phyloP scores from a whole-genome alignment of 2,797 vertebrate species.

The Phoebastria nigripes region DNA sequence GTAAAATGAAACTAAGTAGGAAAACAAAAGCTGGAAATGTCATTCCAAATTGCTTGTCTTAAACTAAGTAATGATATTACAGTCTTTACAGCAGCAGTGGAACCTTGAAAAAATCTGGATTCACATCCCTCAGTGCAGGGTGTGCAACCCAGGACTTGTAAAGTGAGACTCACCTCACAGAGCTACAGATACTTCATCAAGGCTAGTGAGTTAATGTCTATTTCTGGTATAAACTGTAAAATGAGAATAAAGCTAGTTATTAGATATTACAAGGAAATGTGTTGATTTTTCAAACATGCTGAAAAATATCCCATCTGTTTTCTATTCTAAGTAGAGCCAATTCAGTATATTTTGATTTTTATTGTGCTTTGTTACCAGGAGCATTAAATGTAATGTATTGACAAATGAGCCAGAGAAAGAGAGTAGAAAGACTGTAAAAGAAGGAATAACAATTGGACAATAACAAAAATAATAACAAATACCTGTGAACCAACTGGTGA shows the following conservation, averaged over 20 bases:
- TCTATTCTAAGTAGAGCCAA: background rate
- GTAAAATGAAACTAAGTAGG: background rate
- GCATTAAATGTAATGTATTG: background rate
- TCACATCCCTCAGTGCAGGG: background rate
- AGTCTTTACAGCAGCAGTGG: background rate
- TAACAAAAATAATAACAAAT: background rate
- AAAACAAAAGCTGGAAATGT: constrained; percentile 1
- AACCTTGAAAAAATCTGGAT: background rate
- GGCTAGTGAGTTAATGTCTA: background rate
- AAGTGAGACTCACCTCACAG: background rate
- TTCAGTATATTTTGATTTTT: background rate
- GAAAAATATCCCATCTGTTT: constrained; percentile 12
- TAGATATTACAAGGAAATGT: background rate
- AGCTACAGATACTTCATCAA: background rate
- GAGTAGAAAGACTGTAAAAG: background rate
- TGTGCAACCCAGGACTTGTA: background rate
- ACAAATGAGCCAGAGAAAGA: background rate
- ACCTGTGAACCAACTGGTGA: background rate
- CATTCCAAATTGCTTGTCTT: background rate
- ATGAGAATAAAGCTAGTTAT: background rate
- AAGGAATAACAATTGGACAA: background rate
- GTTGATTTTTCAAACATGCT: background rate
- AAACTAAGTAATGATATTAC: background rate
- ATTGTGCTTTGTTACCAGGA: background rate
- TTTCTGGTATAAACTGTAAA: background rate